Evolutionary conservation across 2,113 vertebrate genomes (phyloP), one percentile per base, ranked within the genome.

Genomic region (Prunella fulvescens): DNA sequence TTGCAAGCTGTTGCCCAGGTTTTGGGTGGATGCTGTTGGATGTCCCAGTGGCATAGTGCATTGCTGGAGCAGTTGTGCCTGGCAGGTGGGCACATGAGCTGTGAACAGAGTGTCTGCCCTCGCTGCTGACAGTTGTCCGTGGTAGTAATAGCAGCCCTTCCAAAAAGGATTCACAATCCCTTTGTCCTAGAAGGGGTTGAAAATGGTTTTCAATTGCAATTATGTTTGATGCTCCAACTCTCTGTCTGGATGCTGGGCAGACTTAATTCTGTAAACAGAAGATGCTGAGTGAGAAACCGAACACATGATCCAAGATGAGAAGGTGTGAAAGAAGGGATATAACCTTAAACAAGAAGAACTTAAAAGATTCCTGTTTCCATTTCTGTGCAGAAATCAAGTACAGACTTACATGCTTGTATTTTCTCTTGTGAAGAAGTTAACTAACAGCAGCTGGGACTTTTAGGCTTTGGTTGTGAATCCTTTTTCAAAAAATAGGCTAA

Each of bases 41-140:
- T 57, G 2, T 33, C 24, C 17, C 24, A 26, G 20, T 57, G 57
- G 6, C 4, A 1, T 6, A 18, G 31, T 26, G 16, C 29, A 2
- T 0, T 1, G 2, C 12, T 39, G 40, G 15, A 29, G 14, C 25
- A 29, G 15, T 7, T 39, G 42, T 50, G 50, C 37, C 22, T 65
- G 37, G 16, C 23, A n/a, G 28, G 28, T 25, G 13, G 26, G 29
- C 25, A 3, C 0, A 0, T 17, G n/a, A 45, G 13, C 18, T 71
- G 33, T 11, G 24, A 67, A 39, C 45, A 35, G 10, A 14, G 20
- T 42, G 6, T 31, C 57, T 64, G 13, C 0, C 2, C n/a, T 44
- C 16, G 2, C 20, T 71, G 42, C 16, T 42, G 15, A n/a, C 12
- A 12, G 9, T 48, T 78, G 58, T 66, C 60, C 12, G 1, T 37